phyloP scores from a whole-genome alignment of 2,888 invertebrate species.

The Drosophila acutilabella region DNA sequence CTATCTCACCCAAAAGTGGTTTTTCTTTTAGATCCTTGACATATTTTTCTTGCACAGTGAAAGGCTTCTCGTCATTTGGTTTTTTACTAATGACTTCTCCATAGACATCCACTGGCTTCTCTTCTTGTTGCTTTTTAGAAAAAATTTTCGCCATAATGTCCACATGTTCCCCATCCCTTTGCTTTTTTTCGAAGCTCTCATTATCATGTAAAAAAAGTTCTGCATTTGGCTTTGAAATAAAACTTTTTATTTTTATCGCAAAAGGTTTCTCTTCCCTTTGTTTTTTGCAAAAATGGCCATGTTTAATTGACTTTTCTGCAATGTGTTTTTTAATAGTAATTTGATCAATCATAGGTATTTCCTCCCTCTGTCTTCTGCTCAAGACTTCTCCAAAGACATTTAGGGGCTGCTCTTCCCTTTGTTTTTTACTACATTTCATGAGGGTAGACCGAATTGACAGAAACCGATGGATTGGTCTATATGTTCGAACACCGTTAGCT shows the following conservation, averaged over 20 bases:
- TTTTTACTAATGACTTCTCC: neutral
- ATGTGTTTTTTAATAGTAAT: neutral
- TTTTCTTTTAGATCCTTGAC: neutral
- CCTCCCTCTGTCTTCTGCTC: constrained; percentile 1
- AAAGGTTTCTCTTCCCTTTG: constrained; percentile 6
- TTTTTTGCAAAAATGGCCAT: neutral
- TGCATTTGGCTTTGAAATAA: neutral
- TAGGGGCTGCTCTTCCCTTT: neutral
- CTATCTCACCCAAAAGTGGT: neutral
- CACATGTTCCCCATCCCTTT: constrained; percentile 1
- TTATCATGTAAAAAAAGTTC: neutral
- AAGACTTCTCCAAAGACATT: neutral
- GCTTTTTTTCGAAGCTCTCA: neutral
- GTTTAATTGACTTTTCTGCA: neutral
- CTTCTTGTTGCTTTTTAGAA: constrained; percentile 1
- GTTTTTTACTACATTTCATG: neutral
- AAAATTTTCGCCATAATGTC: neutral
- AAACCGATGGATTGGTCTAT: constrained; percentile 17
- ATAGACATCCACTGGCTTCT: neutral
- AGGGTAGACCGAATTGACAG: constrained; percentile 4
- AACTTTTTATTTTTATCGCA: neutral
- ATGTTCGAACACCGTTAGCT: neutral
- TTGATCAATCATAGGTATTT: neutral
- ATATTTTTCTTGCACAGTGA: neutral
- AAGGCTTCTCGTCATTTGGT: neutral